Evolutionary conservation across 1,140 invertebrate genomes (phyloP).

Genomic region (Lordiphosa stackelbergi): DNA sequence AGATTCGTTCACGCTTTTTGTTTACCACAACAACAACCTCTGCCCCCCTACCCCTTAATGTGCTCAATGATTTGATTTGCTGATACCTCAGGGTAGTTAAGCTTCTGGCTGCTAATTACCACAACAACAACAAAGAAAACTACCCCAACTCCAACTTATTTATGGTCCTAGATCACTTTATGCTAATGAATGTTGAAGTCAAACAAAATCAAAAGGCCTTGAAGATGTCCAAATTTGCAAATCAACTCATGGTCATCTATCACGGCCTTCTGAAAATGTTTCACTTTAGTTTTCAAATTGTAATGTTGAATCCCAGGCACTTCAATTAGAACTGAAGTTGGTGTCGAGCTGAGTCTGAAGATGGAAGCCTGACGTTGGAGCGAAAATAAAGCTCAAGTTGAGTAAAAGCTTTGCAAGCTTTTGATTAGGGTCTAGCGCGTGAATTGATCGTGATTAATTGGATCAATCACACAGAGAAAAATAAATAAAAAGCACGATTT

Average conservation of each 20-base stretch:
- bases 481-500: too few relatives aligned
- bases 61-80: slow-evolving; percentile 42
- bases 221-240: slow-evolving; percentile 3
- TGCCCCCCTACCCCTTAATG: not conserved
- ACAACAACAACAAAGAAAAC: too few relatives aligned
- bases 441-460: too few relatives aligned
- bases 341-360: too few relatives aligned
- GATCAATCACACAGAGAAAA: too few relatives aligned
- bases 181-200: not conserved
- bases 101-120: slow-evolving; percentile 25
- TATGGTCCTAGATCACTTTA: not conserved
- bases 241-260: not conserved
- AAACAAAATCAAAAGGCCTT: slow-evolving; percentile 1
- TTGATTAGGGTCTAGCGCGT: too few relatives aligned
- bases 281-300: not conserved
- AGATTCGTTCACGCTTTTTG: slow-evolving; percentile 63
- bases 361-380: too few relatives aligned
- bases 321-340: too few relatives aligned
- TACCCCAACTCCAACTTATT: too few relatives aligned
- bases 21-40: slow-evolving; percentile 11
- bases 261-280: slow-evolving; percentile 6
- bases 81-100: slow-evolving; percentile 29
- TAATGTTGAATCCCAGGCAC: slow-evolving; percentile 6
- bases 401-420: too few relatives aligned
- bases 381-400: too few relatives aligned